phyloP scores from a whole-genome alignment of 37 sponge, comb jelly and placozoan species.

The Aplysina aerophoba region DNA sequence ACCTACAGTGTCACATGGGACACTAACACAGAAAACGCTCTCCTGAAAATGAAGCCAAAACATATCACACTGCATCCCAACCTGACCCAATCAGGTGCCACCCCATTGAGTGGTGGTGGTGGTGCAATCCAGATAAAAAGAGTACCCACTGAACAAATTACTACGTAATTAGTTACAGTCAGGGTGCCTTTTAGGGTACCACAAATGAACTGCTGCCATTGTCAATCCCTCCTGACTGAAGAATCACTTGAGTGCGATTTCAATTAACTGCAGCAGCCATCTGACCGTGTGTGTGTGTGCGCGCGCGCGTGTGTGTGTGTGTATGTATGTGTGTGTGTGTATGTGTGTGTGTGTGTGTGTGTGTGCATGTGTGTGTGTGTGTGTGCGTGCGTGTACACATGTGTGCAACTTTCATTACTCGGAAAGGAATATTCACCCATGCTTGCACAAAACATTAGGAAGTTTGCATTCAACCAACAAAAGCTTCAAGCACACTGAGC shows the following conservation, averaged over 20 bases:
- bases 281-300: not conserved
- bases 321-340: constrained; percentile 40
- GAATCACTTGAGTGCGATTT: not conserved
- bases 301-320: constrained; percentile 51
- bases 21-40: too few species aligned
- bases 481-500: too few species aligned
- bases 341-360: constrained; percentile 33
- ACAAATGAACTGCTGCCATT: not conserved
- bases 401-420: not conserved
- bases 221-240: not conserved
- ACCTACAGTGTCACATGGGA: too few species aligned
- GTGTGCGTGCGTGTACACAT: constrained; percentile 9
- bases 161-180: too few species aligned
- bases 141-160: too few species aligned
- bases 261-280: not conserved
- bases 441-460: not conserved
- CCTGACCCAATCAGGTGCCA: too few species aligned
- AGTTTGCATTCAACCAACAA: too few species aligned
- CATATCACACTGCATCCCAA: too few species aligned
- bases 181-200: too few species aligned
- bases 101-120: too few species aligned
- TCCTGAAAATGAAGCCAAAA: too few species aligned
- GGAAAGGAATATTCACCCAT: constrained; percentile 2
- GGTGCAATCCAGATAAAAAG: too few species aligned
- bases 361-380: constrained; percentile 35